Conservation (phyloP, 2,113 vertebrate genomes). For the Protomyctophum bolini region DNA sequence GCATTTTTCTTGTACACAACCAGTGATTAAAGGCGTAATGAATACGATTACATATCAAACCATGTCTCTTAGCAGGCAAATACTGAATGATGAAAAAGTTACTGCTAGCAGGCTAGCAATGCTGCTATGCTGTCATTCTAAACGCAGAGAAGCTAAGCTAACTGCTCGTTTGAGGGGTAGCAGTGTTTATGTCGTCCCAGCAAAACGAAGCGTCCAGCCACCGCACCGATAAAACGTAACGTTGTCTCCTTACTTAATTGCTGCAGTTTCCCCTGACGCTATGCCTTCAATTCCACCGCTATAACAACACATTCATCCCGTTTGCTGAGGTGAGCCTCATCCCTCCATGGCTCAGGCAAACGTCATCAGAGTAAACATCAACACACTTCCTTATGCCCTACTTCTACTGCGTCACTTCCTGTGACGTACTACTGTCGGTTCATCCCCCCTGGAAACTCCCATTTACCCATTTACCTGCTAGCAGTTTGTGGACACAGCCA, state of each 20-base stretch:
- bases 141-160: constrained; percentile 61
- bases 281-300: constrained; percentile 10
- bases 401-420: constrained; percentile 26
- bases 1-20: no score
- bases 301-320: constrained; percentile 30
- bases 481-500: no score
- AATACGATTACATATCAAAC: not conserved
- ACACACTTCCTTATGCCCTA: constrained; percentile 65
- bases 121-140: constrained; percentile 33
- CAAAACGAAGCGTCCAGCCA: not conserved
- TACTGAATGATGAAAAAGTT: not conserved
- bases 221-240: not conserved
- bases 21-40: not conserved
- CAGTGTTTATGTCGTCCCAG: constrained; percentile 27
- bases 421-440: no score
- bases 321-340: constrained; percentile 51
- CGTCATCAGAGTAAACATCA: constrained; percentile 72
- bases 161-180: constrained; percentile 9
- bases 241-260: constrained; percentile 38
- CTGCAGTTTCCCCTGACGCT: constrained; percentile 1
- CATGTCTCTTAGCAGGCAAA: not conserved
- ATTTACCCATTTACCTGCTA: no score
- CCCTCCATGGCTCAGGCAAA: constrained; percentile 28
- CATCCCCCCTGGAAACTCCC: no score
- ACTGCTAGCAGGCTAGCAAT: constrained; percentile 13